Base-by-base conservation (phyloP, 2,888 invertebrate species). In the Cantharis rufa region DNA sequence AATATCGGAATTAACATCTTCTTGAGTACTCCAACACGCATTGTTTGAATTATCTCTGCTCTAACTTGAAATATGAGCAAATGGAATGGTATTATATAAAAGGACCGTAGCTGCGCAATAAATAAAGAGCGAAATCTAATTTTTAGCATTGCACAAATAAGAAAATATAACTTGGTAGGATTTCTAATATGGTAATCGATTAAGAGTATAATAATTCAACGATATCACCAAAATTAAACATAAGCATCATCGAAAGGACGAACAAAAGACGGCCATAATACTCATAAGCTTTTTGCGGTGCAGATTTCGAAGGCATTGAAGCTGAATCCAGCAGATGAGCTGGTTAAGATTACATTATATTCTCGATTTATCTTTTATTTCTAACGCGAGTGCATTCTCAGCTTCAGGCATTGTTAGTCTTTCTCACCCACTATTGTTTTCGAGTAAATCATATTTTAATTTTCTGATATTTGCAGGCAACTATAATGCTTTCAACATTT, bases 391-490 rank as follows among this genome's bases (percentile, higher is more conserved):
- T 83, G 84, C 84, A 82, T 84, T 84, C 83, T 82, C 83, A 81
- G 83, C 83, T 82, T 74, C 81, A 78, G 84, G 84, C 83, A 85
- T 85, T 85, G 84, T 85, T 84, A 83, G 84, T 84, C 85, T 84
- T 84, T 84, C 84, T 85, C 84, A 83, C 83, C 84, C 82, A 80
- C 85, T 80, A 85, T 85, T 85, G 85, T 85, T 85, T 84, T 82
- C 82, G 78, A 81, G 82, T 84, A 84, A 85, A 84, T 85, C 84
- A 83, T 84, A 84, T 84, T 85, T 84, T 84, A 84, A 85, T 85
- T 84, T 84, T 83, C 82, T 82, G 83, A 84, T 84, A 82, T 80
- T 78, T 81, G 81, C 83, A 80, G 80, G 70, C 79, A 75, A 77
- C 75, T 77, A 71, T 72, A 63, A 66, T 70, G 71, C 70, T 76